phyloP scores from a whole-genome alignment of 2,888 invertebrate species.

The Phaonia tiefii region DNA sequence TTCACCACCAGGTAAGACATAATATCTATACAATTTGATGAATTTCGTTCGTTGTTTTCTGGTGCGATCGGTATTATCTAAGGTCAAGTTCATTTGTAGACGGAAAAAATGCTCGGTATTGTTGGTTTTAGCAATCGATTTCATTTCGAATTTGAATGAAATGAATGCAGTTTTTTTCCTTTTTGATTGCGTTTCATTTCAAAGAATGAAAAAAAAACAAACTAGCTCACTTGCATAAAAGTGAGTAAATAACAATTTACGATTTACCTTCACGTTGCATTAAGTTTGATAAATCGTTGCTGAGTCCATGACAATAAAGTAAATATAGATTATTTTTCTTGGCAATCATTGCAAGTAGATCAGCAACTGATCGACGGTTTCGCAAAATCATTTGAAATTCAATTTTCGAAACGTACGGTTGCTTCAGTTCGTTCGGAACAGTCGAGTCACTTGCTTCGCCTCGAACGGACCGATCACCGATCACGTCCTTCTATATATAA shows the following conservation, averaged over 20 bases:
- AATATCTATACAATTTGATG: background rate
- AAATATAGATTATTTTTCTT: slow-evolving; percentile 71
- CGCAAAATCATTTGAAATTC: slow-evolving; percentile 79
- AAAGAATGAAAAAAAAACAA: background rate
- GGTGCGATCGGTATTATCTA: background rate
- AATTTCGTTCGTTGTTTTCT: slow-evolving; percentile 14
- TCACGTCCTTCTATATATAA: slow-evolving; percentile 53
- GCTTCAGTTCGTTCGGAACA: slow-evolving; percentile 69
- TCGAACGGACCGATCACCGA: slow-evolving; percentile 66
- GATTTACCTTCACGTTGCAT: slow-evolving; percentile 55
- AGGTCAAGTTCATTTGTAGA: slow-evolving; percentile 57
- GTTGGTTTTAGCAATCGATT: slow-evolving; percentile 2
- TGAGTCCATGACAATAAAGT: slow-evolving; percentile 70
- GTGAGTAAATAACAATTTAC: slow-evolving; percentile 55
- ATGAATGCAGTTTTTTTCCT: slow-evolving; percentile 18
- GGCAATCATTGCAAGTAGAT: slow-evolving; percentile 71
- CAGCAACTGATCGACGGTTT: slow-evolving; percentile 62
- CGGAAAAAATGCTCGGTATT: slow-evolving; percentile 20
- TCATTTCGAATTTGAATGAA: slow-evolving; percentile 12
- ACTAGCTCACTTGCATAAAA: slow-evolving; percentile 33
- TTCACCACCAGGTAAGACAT: slow-evolving; percentile 38
- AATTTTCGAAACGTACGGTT: slow-evolving; percentile 80
- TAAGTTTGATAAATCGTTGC: slow-evolving; percentile 62
- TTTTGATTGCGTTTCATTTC: slow-evolving; percentile 43
- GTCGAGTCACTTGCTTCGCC: slow-evolving; percentile 59